These are phyloP conservation scores for Actinemys pallida DNA, from an alignment of 2,113 vertebrate genomes.

Conservation along the genomic window DNA sequence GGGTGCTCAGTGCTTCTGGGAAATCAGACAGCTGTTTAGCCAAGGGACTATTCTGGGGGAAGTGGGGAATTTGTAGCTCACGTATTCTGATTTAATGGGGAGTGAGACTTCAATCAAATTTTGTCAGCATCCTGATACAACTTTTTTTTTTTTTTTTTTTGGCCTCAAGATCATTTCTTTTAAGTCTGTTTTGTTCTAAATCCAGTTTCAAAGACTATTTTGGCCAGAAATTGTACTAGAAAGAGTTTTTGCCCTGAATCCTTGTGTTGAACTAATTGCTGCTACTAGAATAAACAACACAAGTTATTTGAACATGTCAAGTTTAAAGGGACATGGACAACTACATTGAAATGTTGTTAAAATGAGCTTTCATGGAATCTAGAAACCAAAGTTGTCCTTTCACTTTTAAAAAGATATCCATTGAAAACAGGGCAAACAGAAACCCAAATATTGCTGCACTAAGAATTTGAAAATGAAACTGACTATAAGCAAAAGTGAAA, in stretches of 20 bases:
- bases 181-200: neutral
- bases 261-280: neutral
- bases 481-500: neutral
- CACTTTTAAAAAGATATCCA: accelerated
- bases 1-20: neutral
- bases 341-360: accelerated
- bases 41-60: neutral
- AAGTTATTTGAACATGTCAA: neutral
- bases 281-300: neutral
- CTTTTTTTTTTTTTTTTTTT: neutral
- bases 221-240: neutral
- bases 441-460: neutral
- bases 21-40: accelerated
- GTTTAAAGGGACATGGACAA: neutral
- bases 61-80: neutral
- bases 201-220: slow-evolving; percentile 10
- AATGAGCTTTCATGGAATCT: neutral
- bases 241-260: neutral
- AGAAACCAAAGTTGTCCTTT: neutral
- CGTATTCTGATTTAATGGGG: neutral
- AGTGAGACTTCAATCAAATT: neutral
- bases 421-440: accelerated
- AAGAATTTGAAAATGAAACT: neutral
- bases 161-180: neutral
- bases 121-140: neutral